Evolutionary conservation across 2,797 vertebrate species (phyloP).

Genomic region (Chelonia mydas): DNA sequence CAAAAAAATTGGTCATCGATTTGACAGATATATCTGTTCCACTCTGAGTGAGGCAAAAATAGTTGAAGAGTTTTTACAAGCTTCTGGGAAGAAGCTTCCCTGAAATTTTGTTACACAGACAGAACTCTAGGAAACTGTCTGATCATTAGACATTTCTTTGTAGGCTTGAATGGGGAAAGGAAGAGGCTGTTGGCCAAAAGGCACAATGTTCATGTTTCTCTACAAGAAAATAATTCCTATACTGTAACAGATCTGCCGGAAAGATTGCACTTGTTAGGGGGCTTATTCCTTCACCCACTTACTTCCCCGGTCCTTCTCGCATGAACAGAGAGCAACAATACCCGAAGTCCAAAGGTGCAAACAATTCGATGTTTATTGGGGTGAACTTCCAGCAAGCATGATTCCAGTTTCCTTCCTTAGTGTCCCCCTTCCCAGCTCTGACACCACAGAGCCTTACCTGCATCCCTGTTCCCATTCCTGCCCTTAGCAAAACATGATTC

Average conservation of each 20-base stretch:
- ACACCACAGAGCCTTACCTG: too few species aligned
- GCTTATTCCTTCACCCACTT: too few species aligned
- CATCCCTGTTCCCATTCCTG: too few species aligned
- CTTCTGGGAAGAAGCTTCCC: neutral
- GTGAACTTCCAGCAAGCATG: too few species aligned
- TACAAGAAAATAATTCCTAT: neutral
- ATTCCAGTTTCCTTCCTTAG: too few species aligned
- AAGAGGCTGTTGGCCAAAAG: neutral
- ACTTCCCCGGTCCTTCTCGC: too few species aligned
- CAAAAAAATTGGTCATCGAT: neutral
- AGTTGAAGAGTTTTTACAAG: neutral
- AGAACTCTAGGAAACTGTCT: neutral
- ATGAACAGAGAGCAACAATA: too few species aligned
- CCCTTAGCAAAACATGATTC: too few species aligned
- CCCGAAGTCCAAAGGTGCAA: too few species aligned
- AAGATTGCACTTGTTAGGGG: neutral
- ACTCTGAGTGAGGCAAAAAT: neutral
- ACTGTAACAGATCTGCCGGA: neutral
- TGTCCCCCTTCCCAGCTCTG: too few species aligned
- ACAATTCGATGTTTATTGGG: too few species aligned
- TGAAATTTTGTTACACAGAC: neutral
- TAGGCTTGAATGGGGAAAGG: neutral
- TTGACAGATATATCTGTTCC: neutral
- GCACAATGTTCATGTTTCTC: fast-evolving
- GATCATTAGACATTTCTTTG: neutral